These are phyloP conservation scores for Meloidogyne hapla DNA, from an alignment of 1,140 invertebrate genomes.

Conservation along the genomic window DNA sequence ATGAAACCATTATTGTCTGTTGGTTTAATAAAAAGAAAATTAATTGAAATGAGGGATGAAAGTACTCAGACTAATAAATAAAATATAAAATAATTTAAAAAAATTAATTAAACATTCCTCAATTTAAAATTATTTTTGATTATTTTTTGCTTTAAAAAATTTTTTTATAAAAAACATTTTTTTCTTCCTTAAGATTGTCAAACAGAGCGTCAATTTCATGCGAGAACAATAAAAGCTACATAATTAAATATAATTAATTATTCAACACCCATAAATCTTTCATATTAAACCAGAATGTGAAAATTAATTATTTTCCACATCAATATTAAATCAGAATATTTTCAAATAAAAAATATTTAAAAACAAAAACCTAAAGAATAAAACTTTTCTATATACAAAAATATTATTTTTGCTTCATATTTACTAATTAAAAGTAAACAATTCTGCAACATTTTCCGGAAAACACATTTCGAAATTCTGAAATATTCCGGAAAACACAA, in stretches of 20 bases:
- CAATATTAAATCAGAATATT: too few relatives aligned
- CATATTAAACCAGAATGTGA: neutral
- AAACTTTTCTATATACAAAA: too few relatives aligned
- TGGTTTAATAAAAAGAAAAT: neutral
- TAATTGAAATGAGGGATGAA: slow-evolving; percentile 4
- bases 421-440: too few relatives aligned
- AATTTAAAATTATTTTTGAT: slow-evolving; percentile 7
- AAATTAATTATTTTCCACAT: too few relatives aligned
- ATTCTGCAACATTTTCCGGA: too few relatives aligned
- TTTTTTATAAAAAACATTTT: neutral
- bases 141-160: slow-evolving; percentile 1
- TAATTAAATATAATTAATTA: too few relatives aligned
- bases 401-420: too few relatives aligned
- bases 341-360: too few relatives aligned
- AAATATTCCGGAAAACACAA: too few relatives aligned
- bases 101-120: neutral
- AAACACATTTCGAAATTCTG: too few relatives aligned
- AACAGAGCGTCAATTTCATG: slow-evolving; percentile 29
- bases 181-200: slow-evolving; percentile 12
- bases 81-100: neutral
- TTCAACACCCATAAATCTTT: neutral
- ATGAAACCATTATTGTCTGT: slow-evolving; percentile 36
- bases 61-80: slow-evolving; percentile 14
- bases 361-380: too few relatives aligned
- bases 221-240: neutral